Base-by-base conservation (phyloP, 2,113 vertebrate genomes). In the Cottus gobio region DNA sequence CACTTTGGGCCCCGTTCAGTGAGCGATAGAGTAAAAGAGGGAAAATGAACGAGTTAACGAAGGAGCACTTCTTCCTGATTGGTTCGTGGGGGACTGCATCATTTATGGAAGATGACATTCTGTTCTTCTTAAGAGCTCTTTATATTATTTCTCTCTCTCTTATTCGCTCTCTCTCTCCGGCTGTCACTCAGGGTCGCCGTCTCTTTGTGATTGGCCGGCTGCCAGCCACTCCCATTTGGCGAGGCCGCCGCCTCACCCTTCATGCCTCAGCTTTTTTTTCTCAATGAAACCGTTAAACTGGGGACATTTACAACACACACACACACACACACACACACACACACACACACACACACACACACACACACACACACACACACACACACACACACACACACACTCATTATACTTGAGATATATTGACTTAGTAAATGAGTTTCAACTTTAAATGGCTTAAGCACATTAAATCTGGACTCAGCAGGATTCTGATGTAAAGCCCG, bases 201-300 rank as follows among this genome's bases (percentile, higher is more conserved):
- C 87, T 79, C 68, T 83, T 62, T 85, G 72, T 65, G 87, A 89
- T 71, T 92, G 92, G 91, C 89, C 0, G 61, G 18, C 71, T 62
- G 90, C 90, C 91, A 92, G 75, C 64, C 71, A 81, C 71, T 87
- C 83, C 75, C 61, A 5, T 78, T 87, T 80, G 80, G 75, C 3
- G 56, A 74, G 77, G 87, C 36, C 75, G 11, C 71, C 58, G 57
- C 87, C 72, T 69, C 31, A 85, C 64, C 70, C 80, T 83, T 77
- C 64, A 69, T 60, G 79, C 75, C 74, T 84, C 80, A 73, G 84
- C 84, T 90, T 91, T 91, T 57, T 9, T 34, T 91, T 89, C 83
- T 93, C 87, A 92, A 93, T 91, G 90, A 90, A 90, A 82, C 64
- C 34, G 78, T 82, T 77, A 68, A 77, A n/a, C 81, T 13, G 36